A percentile compares a stretch with the other conserved stretches of the same genome.
These are phyloP conservation scores for Diglossa cyanea DNA, from an alignment of 2,797 vertebrate species.

Conservation along the genomic window DNA sequence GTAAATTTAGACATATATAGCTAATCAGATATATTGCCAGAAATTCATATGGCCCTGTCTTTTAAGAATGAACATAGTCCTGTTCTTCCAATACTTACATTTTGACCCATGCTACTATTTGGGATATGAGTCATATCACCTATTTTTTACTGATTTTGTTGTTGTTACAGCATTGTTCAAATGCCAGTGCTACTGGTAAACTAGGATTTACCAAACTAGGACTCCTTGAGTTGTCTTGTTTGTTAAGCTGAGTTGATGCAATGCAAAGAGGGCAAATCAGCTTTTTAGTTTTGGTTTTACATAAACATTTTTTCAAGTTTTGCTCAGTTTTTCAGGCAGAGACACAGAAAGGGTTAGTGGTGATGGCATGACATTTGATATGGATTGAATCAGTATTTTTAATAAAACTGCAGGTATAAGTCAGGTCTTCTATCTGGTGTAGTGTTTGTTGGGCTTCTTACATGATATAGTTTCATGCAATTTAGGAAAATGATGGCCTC, in stretches of 20 bases:
- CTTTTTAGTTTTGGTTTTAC: background rate
- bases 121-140: background rate
- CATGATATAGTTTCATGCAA: accelerated
- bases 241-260: background rate
- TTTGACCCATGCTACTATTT: background rate
- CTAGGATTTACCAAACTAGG: background rate
- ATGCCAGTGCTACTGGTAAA: background rate
- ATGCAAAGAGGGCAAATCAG: background rate
- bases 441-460: background rate
- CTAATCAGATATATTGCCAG: background rate
- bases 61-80: background rate
- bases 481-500: background rate
- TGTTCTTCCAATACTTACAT: background rate
- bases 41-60: background rate
- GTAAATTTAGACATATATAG: background rate
- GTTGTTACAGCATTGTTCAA: background rate
- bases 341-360: background rate
- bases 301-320: background rate
- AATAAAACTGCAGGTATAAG: background rate
- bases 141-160: constrained; percentile 12
- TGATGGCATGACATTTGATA: background rate
- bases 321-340: background rate
- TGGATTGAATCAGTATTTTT: background rate
- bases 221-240: background rate
- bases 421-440: accelerated